Conservation (phyloP, 2,797 vertebrate species). For the Rhinella marina region DNA sequence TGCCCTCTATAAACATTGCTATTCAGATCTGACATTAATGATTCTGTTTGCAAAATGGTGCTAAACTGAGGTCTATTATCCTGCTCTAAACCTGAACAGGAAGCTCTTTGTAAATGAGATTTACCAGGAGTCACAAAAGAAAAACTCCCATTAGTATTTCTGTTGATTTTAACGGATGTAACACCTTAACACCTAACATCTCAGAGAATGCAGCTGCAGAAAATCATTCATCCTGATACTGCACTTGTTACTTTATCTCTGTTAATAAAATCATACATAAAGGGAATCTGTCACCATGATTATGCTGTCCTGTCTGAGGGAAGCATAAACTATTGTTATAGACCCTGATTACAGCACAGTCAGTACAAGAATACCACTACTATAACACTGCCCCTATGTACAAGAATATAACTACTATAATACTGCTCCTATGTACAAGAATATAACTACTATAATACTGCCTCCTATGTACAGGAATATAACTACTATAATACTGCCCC, state of each 20-base stretch:
- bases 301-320: too few relatives aligned
- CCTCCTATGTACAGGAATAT: too few relatives aligned
- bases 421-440: too few relatives aligned
- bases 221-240: not conserved
- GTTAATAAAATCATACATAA: not conserved
- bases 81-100: not conserved
- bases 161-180: not conserved
- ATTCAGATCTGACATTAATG: not conserved
- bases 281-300: too few relatives aligned
- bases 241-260: not conserved
- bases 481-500: too few relatives aligned
- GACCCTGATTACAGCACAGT: too few relatives aligned
- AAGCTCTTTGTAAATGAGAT: slow-evolving; percentile 6
- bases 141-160: not conserved
- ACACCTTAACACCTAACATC: not conserved
- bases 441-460: too few relatives aligned
- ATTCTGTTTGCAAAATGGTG: not conserved
- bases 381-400: too few relatives aligned
- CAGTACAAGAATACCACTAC: not conserved
- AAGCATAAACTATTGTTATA: too few relatives aligned
- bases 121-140: not conserved
- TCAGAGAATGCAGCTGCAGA: not conserved
- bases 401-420: too few relatives aligned
- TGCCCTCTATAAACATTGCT: not conserved
- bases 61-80: not conserved